Base-by-base conservation (phyloP, 2,113 vertebrate species). In the Triplophysa siluroides region DNA sequence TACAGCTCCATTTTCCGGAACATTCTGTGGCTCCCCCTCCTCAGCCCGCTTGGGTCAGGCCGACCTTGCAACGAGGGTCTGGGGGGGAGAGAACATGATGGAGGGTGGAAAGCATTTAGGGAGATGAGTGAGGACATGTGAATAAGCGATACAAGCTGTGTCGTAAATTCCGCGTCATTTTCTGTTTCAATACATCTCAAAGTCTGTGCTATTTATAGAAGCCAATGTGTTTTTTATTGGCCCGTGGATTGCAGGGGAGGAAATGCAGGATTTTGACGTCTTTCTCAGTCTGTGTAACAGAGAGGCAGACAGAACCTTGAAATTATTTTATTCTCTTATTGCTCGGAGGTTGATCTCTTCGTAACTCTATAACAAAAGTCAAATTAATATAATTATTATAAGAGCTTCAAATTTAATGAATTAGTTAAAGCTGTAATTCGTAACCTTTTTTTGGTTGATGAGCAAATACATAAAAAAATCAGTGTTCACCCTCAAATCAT, bases 171-270 rank as follows among this genome's bases (percentile, higher is more conserved):
- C 47, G n/a, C 63, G 79, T 85, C 86, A 83, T 84, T 70, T 58
- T 76, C 85, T 81, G 66, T 71, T 82, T 79, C 80, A 76, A 73
- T 74, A 75, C 80, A 78, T 82, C 77, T 84, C 61, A 76, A 83
- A 84, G 63, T 78, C 52, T 13, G 11, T 45, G 66, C 85, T 90
- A 92, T 90, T 90, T 89, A 88, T 90, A 90, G 90, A 81, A 50
- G 10, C 81, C n/a, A 24, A 60, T 76, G 83, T 66, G 58, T 71
- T 87, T 88, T 92, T 87, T 74, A 88, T 75, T 73, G 83, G 74
- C 43, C 26, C 29, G 50, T 76, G 71, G 12, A 72, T 73, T 74
- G 73, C 64, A 58, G 79, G 85, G 76, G 81, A 78, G 70, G 81
- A 83, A 81, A 84, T 76, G 85, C 82, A 74, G 64, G 83, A 80